These are phyloP conservation scores for Drosophila borborema DNA, from an alignment of 2,888 invertebrate species.

Conservation along the genomic window DNA sequence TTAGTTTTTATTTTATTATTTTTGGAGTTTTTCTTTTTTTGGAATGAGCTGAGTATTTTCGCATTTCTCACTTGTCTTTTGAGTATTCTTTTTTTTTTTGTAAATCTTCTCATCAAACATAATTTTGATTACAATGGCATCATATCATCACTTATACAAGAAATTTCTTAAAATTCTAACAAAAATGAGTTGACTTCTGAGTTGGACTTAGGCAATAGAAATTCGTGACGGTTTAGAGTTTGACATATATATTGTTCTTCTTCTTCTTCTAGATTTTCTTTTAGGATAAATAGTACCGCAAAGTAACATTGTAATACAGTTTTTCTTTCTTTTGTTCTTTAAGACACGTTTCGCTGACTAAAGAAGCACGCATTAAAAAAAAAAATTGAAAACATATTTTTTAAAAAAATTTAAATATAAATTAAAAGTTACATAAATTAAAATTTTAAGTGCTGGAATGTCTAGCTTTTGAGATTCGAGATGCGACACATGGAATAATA, in stretches of 20 bases:
- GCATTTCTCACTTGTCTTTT: slow-evolving; percentile 5
- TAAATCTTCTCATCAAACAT: slow-evolving; percentile 1
- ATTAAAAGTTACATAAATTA: slow-evolving; percentile 42
- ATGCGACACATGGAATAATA: slow-evolving; percentile 30
- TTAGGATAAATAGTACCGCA: slow-evolving; percentile 62
- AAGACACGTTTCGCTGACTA: slow-evolving; percentile 72
- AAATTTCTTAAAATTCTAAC: slow-evolving; percentile 62
- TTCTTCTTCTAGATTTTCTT: slow-evolving; percentile 11
- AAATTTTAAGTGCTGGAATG: slow-evolving; percentile 48
- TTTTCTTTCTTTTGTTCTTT: slow-evolving; percentile 29
- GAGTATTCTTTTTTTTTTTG: slow-evolving; percentile 35
- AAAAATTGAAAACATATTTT: slow-evolving; percentile 28
- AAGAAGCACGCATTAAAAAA: slow-evolving; percentile 46
- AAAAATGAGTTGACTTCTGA: slow-evolving; percentile 38
- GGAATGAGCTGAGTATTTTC: slow-evolving; percentile 53
- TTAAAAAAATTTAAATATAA: slow-evolving; percentile 22
- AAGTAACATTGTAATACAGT: slow-evolving; percentile 73
- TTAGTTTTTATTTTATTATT: slow-evolving; percentile 4
- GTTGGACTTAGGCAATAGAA: slow-evolving; percentile 56
- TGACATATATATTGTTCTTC: slow-evolving; percentile 9
- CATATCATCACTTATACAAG: slow-evolving; percentile 46
- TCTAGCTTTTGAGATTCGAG: slow-evolving; percentile 44
- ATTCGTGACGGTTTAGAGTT: slow-evolving; percentile 70
- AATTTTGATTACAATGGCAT: slow-evolving; percentile 42
- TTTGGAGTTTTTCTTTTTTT: slow-evolving; percentile 34